A percentile compares a stretch with the other conserved stretches of the same genome.
These are phyloP conservation scores for Phragmatobia fuliginosa DNA, from an alignment of 2,888 invertebrate species.

Conservation along the genomic window DNA sequence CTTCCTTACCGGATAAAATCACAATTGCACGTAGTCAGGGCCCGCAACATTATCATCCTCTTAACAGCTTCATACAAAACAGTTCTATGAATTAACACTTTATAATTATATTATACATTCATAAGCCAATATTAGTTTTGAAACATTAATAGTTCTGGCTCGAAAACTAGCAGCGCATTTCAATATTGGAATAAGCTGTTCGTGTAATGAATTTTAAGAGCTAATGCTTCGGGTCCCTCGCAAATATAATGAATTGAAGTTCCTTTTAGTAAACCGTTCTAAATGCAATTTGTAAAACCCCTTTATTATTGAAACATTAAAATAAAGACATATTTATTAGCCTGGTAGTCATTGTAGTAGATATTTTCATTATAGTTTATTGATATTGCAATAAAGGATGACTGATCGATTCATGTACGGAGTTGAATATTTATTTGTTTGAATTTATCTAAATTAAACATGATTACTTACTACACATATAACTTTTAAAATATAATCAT, in stretches of 20 bases:
- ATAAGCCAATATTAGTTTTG: not conserved
- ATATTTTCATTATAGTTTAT: no score
- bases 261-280: not conserved
- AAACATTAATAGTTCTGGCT: not conserved
- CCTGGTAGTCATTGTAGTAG: no score
- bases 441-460: no score
- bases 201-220: not conserved
- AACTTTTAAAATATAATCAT: no score
- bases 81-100: not conserved
- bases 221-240: not conserved
- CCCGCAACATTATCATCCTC: not conserved
- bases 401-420: not conserved
- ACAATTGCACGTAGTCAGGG: not conserved
- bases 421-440: no score
- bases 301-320: not conserved
- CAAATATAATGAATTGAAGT: not conserved
- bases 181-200: conserved; percentile 9
- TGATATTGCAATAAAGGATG: no score
- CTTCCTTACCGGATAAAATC: not conserved
- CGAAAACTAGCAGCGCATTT: not conserved
- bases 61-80: not conserved
- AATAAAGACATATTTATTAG: no score
- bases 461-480: no score
- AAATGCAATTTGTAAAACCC: not conserved
- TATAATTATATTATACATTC: not conserved